Percentiles rank a stretch among this genome's conserved stretches.
These are phyloP conservation scores for Percina caprodes DNA, from an alignment of 2,113 vertebrate genomes.

Conservation along the genomic window DNA sequence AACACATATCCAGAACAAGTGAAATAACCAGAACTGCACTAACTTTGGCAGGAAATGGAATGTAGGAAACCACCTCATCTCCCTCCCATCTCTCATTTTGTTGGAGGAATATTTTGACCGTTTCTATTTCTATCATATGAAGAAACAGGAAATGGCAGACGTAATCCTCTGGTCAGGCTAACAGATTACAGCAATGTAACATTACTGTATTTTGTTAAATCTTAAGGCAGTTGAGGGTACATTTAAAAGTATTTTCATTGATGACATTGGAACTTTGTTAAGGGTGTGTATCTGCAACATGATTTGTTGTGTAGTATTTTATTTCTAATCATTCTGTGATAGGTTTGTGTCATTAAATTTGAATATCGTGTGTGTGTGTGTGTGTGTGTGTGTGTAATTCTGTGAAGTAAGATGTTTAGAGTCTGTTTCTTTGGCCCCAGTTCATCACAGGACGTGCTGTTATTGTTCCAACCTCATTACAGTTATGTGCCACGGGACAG, in stretches of 20 bases:
- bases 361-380: too few relatives aligned
- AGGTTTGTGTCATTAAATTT: not conserved
- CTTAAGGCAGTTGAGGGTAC: not conserved
- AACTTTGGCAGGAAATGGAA: not conserved
- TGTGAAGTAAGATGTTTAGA: not conserved
- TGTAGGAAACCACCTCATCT: not conserved
- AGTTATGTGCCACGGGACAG: slow-evolving; percentile 21
- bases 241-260: not conserved
- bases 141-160: not conserved
- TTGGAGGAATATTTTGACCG: not conserved
- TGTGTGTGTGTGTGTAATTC: not conserved
- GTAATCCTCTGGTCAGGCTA: not conserved
- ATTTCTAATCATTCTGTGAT: not conserved
- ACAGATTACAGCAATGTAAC: not conserved
- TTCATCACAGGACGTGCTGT: not conserved
- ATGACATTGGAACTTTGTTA: too few relatives aligned
- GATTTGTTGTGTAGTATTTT: too few relatives aligned
- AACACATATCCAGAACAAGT: not conserved
- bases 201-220: not conserved
- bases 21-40: not conserved
- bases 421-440: not conserved
- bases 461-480: slow-evolving; percentile 18
- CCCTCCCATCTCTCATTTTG: not conserved
- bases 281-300: not conserved
- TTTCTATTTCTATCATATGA: not conserved